These are phyloP conservation scores for Radopholus similis DNA, from an alignment of 1,140 invertebrate species.

Conservation along the genomic window DNA sequence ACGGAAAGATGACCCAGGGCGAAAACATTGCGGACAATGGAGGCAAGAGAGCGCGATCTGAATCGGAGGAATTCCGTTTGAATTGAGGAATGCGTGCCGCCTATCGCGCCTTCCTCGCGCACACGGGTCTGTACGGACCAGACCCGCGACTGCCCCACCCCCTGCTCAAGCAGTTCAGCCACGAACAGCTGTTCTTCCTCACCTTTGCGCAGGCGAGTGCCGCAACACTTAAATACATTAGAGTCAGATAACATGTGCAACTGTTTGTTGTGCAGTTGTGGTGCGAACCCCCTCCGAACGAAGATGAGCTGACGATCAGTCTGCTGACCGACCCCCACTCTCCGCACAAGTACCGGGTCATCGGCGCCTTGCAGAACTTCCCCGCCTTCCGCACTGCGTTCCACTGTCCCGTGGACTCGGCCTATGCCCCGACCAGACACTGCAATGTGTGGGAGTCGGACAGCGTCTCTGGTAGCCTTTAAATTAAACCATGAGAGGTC, in stretches of 20 bases:
- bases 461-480: constrained; percentile 5
- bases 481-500: too few relatives aligned
- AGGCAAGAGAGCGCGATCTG: neutral
- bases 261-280: neutral
- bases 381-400: constrained; percentile 53
- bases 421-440: constrained; percentile 44
- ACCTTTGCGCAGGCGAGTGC: constrained; percentile 21
- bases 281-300: constrained; percentile 5
- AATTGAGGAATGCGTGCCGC: constrained; percentile 44
- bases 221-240: neutral
- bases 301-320: neutral
- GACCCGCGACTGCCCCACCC: constrained; percentile 34
- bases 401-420: constrained; percentile 38
- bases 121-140: constrained; percentile 25
- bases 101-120: constrained; percentile 22
- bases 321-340: constrained; percentile 31
- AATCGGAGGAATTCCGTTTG: neutral
- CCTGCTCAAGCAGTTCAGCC: constrained; percentile 22
- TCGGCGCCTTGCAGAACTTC: constrained; percentile 55
- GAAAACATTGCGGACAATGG: constrained; percentile 64
- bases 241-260: too few relatives aligned
- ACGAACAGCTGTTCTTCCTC: constrained; percentile 48
- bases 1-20: constrained; percentile 62
- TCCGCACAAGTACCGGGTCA: constrained; percentile 46
- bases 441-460: constrained; percentile 48